Base-by-base conservation (phyloP, 2,797 vertebrate genomes). In the Karalla daura region DNA sequence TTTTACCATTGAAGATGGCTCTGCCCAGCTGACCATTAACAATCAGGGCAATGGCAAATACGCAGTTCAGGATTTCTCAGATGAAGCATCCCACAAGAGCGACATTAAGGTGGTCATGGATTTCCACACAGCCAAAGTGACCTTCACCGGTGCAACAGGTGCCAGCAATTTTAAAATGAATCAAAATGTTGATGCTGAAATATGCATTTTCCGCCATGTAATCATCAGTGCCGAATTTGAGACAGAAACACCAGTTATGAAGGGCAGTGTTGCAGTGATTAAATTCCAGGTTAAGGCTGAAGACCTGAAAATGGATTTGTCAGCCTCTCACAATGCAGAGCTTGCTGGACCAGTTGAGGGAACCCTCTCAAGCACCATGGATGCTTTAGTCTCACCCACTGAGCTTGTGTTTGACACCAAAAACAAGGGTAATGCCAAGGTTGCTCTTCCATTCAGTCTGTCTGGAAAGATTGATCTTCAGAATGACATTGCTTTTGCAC, bases 381-480 rank as follows among this genome's bases (percentile, higher is more conserved):
- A 86, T 54, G 91, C 95, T 84, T 85, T 90, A 70, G 85, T 91
- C 62, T 87, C 89, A 37, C 95, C 93, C 32, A 93, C 81, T 85
- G 91, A 95, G 73, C 65, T 98, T 25, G 86, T 23, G 8, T 68
- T 95, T 47, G 91, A 94, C 43, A 91, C 92, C 70, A 95, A 94
- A 74, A 97, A 97, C 78, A 95, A 93, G 58, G 94, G 92, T 58
- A 96, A 96, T 75, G 68, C 89, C 78, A 98, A 95, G 91, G 73
- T 97, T 73, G 76, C 82, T 55, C 93, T 98, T 74, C 96, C 96
- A 30, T 90, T 97, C 73, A 92, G 77, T 70, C 59, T 97, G 43
- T 89, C 89, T 44, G 95, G 94, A 64, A 97, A 96, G 85, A 85
- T 96, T 46, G 95, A 97, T 74, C 94, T 98, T 45, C 88, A 95